Evolutionary conservation across 2,797 vertebrate species (phyloP).

Genomic region (Hippoglossus hippoglossus): DNA sequence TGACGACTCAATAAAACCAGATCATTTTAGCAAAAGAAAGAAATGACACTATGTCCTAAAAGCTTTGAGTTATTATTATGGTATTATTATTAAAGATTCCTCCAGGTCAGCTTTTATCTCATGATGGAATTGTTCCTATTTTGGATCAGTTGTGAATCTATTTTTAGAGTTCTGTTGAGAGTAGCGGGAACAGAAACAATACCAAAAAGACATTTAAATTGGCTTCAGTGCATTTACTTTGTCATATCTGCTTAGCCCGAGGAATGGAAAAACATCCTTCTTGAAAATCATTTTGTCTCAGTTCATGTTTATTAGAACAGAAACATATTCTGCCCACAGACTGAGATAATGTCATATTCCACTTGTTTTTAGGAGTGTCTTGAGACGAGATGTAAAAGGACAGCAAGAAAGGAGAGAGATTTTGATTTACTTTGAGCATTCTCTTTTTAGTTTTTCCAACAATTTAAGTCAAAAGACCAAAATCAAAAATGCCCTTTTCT

Average conservation of each 20-base stretch:
- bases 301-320: neutral
- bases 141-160: constrained; percentile 28
- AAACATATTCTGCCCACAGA: neutral
- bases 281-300: constrained; percentile 1
- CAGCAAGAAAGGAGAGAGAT: too few species aligned
- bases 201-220: constrained; percentile 4
- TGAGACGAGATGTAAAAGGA: too few species aligned
- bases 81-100: constrained; percentile 14
- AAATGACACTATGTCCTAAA: constrained; percentile 21
- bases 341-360: neutral
- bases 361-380: neutral
- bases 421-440: too few species aligned
- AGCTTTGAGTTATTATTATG: constrained; percentile 36
- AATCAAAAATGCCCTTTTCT: neutral
- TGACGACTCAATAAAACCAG: constrained; percentile 2
- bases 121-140: constrained; percentile 36
- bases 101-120: constrained; percentile 39
- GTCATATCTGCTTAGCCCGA: neutral
- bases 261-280: constrained; percentile 7
- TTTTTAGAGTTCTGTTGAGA: too few species aligned
- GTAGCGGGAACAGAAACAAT: neutral
- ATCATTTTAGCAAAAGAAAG: constrained; percentile 32
- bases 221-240: constrained; percentile 5
- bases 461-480: neutral
- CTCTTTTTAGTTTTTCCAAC: too few species aligned